These are phyloP conservation scores for Yoshiicerus persimilis DNA, from an alignment of 1,140 invertebrate species.

Conservation along the genomic window DNA sequence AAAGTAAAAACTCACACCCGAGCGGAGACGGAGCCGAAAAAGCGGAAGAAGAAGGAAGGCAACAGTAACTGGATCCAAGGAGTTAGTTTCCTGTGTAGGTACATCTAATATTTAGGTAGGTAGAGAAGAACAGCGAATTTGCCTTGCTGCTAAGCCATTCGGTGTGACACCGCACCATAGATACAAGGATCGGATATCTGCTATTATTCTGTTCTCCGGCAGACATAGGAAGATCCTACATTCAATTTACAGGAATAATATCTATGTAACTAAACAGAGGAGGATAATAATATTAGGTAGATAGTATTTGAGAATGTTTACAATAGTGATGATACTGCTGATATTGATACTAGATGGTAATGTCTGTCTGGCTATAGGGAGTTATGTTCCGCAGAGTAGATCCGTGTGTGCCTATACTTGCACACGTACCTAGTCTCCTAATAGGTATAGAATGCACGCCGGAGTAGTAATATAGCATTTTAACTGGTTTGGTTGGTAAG, in stretches of 20 bases:
- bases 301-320: neutral
- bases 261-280: neutral
- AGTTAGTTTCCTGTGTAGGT: neutral
- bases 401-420: neutral
- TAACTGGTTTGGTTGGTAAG: neutral
- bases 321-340: neutral
- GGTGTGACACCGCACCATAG: neutral
- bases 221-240: neutral
- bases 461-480: too few species aligned
- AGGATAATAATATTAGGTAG: neutral
- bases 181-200: neutral
- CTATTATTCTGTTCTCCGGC: neutral
- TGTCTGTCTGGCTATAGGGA: neutral
- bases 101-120: too few species aligned
- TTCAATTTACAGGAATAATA: neutral
- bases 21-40: neutral
- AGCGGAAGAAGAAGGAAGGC: neutral
- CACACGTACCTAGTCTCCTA: neutral
- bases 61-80: neutral
- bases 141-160: neutral
- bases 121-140: neutral
- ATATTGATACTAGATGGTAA: neutral
- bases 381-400: neutral
- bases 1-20: constrained; percentile 14
- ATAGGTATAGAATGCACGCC: neutral